Evolutionary conservation across 2,888 invertebrate genomes (phyloP).

Genomic region (Tachystola acroxantha): DNA sequence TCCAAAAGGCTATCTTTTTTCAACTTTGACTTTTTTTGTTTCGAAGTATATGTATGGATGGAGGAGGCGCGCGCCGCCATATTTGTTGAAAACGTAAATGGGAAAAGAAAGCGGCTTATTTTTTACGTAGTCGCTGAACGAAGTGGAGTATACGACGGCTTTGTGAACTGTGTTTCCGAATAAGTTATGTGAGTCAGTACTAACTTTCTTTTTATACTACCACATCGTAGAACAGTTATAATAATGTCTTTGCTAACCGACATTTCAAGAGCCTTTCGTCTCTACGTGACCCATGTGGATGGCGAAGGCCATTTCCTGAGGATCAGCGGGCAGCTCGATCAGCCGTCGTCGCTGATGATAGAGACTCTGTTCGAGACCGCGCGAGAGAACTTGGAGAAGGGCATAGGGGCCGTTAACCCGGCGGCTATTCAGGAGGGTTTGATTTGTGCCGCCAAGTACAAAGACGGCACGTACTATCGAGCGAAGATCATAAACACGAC

Average conservation of each 20-base stretch:
- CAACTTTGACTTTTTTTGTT: too few relatives aligned
- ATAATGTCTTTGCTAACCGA: slow-evolving; percentile 55
- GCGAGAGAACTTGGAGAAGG: slow-evolving; percentile 58
- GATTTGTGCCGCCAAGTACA: slow-evolving; percentile 82
- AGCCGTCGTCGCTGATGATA: slow-evolving; percentile 72
- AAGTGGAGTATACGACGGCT: slow-evolving; percentile 30
- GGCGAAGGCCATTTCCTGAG: slow-evolving; percentile 83
- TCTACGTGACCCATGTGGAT: slow-evolving; percentile 83
- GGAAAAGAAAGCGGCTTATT: slow-evolving; percentile 62
- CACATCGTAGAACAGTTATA: not conserved
- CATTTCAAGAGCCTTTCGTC: slow-evolving; percentile 50
- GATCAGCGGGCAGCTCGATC: slow-evolving; percentile 84
- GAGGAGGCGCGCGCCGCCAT: too few relatives aligned
- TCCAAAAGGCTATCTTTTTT: too few relatives aligned
- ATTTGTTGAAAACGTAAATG: slow-evolving; percentile 64
- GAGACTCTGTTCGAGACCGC: slow-evolving; percentile 69
- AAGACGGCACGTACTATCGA: slow-evolving; percentile 82
- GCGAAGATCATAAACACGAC: slow-evolving; percentile 76
- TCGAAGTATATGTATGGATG: too few relatives aligned
- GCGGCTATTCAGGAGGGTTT: slow-evolving; percentile 71
- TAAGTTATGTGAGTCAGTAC: slow-evolving; percentile 41
- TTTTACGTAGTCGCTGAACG: slow-evolving; percentile 27
- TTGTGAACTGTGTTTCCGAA: slow-evolving; percentile 25
- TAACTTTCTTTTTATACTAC: slow-evolving; percentile 5
- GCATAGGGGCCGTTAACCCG: slow-evolving; percentile 63